Percentiles rank a stretch among this genome's conserved stretches.
Conservation (phyloP, 2,888 invertebrate genomes). For the Limnephilus lunatus region DNA sequence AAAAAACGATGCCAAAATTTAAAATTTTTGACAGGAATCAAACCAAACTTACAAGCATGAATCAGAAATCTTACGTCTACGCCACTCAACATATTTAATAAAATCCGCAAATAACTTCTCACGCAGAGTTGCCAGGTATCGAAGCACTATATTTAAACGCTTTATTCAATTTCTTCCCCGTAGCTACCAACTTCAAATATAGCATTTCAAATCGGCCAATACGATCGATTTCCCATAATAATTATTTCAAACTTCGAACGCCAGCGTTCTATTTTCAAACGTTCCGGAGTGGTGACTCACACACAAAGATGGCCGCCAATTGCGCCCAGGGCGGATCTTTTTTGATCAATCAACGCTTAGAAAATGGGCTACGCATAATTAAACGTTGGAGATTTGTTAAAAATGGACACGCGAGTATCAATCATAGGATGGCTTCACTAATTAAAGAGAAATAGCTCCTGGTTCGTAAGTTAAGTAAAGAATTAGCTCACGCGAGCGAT, state of each 20-base stretch:
- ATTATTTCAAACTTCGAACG: constrained; percentile 41
- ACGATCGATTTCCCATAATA: constrained; percentile 27
- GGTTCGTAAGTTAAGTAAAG: background rate
- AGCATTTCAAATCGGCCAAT: constrained; percentile 29
- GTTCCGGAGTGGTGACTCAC: constrained; percentile 5
- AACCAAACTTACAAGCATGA: background rate
- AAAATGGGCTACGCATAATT: background rate
- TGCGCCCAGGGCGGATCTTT: background rate
- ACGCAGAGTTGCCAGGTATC: constrained; percentile 2
- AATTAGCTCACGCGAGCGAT: background rate
- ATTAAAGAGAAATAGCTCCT: constrained; percentile 2
- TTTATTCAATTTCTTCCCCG: background rate
- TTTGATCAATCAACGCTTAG: constrained; percentile 28
- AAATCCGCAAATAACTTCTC: background rate
- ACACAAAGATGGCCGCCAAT: background rate
- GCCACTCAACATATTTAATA: background rate
- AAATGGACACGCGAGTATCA: constrained; percentile 7
- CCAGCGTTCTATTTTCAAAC: constrained; percentile 38
- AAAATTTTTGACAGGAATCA: background rate
- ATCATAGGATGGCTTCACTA: constrained; percentile 4
- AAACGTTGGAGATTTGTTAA: background rate
- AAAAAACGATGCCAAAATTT: too few species aligned
- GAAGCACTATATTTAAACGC: background rate
- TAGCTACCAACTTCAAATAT: background rate
- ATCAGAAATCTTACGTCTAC: background rate